Evolutionary conservation across 2,888 invertebrate genomes (phyloP), one percentile per base, ranked within the genome.

Genomic region (Tetranychus truncatus): DNA sequence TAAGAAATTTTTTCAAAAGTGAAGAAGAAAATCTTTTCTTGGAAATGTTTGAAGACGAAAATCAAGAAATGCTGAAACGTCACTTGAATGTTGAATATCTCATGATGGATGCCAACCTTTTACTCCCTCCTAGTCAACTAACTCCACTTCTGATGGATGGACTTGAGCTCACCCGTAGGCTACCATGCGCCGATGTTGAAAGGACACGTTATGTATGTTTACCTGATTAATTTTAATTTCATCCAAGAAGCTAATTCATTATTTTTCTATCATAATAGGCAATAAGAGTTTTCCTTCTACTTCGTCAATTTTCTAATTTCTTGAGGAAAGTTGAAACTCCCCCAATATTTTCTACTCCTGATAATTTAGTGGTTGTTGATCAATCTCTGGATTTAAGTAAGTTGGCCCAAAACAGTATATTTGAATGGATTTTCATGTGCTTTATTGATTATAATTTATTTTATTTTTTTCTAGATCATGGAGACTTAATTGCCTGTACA

Each of bases 41-140:
- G 76, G 97, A 99, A 82, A 91, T 99, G 88, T 99, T 99, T 83
- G 97, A 99, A 84, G 95, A 96, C 83, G 97, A 99, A 86, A 94
- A 91, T 83, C 90, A 90, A 81, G 94, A 95, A 84, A 91, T 96
- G 88, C 89, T 78, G 79, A 92, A 91, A 82, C 86, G 88, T 21
- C 88, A 89, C 1, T 82, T 94, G 74, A 93, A 92, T 83, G 93
- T 96, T 1, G 95, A 96, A 82, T 93, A 92, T 87, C 83, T 99
- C 78, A 92, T 94, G 84, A 95, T 95, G 92, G 97, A 99, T 83
- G 91, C 94, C 73, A 91, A 91, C 75, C 90, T 99, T 80, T 85
- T 99, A 75, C 84, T 99, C 79, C 95, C 96, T 0, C 97, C 97
- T 0, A 95, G 94, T 0, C 90, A 92, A 34, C 74, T 76, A 44